phyloP scores from a whole-genome alignment of 2,888 invertebrate genomes.

The Rapana venosa region DNA sequence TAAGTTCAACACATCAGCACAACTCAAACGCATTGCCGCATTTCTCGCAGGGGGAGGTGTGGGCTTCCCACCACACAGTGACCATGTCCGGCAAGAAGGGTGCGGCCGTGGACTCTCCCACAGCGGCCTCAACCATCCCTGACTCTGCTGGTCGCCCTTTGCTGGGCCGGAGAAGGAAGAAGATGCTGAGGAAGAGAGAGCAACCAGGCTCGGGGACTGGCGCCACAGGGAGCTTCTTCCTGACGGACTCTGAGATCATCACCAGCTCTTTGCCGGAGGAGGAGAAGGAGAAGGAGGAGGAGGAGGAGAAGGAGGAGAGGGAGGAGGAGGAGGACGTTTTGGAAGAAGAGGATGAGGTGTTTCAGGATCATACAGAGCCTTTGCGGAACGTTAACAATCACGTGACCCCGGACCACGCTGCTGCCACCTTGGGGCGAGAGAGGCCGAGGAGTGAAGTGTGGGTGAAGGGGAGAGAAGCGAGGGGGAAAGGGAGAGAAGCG shows the following conservation, averaged over 20 bases:
- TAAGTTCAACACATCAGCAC: no score
- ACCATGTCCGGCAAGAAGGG: not conserved
- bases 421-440: not conserved
- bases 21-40: no score
- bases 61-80: not conserved
- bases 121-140: not conserved
- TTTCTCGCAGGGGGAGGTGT: no score
- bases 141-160: not conserved
- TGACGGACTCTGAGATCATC: constrained; percentile 21
- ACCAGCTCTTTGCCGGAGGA: constrained; percentile 3
- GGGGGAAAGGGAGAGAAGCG: not conserved
- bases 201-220: not conserved
- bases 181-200: not conserved
- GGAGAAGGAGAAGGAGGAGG: constrained; percentile 25
- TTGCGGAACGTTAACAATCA: not conserved
- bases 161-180: not conserved
- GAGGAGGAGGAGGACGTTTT: not conserved
- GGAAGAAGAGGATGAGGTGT: not conserved
- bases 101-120: not conserved
- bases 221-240: not conserved
- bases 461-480: not conserved
- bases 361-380: not conserved
- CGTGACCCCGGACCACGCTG: not conserved
- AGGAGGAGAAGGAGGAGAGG: not conserved
- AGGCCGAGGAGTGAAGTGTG: not conserved